Evolutionary conservation across 2,888 invertebrate species (phyloP).

Genomic region (Chalcis sispes): DNA sequence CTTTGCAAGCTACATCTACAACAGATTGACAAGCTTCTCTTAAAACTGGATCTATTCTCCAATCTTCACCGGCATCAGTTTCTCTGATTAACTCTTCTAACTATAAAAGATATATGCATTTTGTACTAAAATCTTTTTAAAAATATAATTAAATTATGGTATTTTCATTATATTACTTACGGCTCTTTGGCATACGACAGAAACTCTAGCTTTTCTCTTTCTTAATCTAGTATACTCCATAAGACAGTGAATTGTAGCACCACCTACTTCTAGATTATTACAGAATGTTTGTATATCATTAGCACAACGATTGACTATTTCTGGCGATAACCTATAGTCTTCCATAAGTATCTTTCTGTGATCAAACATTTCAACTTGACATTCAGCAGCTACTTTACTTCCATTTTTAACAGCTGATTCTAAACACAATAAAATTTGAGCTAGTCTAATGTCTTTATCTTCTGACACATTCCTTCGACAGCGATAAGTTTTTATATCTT

Average conservation of each 20-base stretch:
- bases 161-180: conserved; percentile 75
- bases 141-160: neutral
- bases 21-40: conserved; percentile 91
- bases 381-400: conserved; percentile 85
- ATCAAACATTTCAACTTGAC: conserved; percentile 92
- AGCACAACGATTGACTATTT: conserved; percentile 91
- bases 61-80: conserved; percentile 95
- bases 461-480: conserved; percentile 90
- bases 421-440: conserved; percentile 94
- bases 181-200: conserved; percentile 85
- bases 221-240: conserved; percentile 90
- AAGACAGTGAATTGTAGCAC: conserved; percentile 95
- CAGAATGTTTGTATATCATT: conserved; percentile 89
- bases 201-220: conserved; percentile 82
- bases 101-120: conserved; percentile 71
- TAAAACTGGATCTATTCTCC: conserved; percentile 94
- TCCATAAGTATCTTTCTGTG: conserved; percentile 94
- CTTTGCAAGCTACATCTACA: conserved; percentile 86
- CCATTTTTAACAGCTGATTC: conserved; percentile 87
- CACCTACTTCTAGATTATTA: conserved; percentile 85
- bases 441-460: conserved; percentile 89
- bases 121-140: neutral
- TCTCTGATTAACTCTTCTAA: conserved; percentile 89
- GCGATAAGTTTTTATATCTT: conserved; percentile 90
- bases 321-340: conserved; percentile 95